These are phyloP conservation scores for Listronotus oregonensis DNA, from an alignment of 1,140 invertebrate species.

Conservation along the genomic window DNA sequence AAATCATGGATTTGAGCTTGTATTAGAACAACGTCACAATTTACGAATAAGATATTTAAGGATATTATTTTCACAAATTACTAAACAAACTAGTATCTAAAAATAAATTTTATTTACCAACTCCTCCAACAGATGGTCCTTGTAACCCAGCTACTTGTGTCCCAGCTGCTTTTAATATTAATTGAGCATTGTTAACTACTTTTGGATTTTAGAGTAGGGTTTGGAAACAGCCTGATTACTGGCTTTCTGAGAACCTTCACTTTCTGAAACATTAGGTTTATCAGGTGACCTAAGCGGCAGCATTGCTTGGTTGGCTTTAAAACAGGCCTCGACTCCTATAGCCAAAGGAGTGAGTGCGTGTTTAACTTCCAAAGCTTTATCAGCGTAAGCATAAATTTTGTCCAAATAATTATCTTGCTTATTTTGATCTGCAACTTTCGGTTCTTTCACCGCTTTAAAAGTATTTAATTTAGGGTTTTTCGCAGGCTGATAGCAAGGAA, in stretches of 20 bases:
- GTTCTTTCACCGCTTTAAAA: not conserved
- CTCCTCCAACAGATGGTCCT: too few relatives aligned
- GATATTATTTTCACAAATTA: too few relatives aligned
- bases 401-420: slow-evolving; percentile 5
- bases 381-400: slow-evolving; percentile 20
- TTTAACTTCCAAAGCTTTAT: slow-evolving; percentile 43
- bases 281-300: slow-evolving; percentile 50
- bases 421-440: not conserved
- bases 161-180: too few relatives aligned
- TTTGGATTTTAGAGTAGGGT: too few relatives aligned
- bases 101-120: too few relatives aligned
- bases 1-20: too few relatives aligned
- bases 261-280: slow-evolving; percentile 42
- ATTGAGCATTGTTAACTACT: too few relatives aligned
- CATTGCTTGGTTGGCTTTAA: slow-evolving; percentile 7
- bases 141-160: too few relatives aligned
- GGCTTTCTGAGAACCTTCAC: slow-evolving; percentile 24
- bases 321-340: slow-evolving; percentile 4
- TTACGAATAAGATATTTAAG: too few relatives aligned
- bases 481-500: not conserved
- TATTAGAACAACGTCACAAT: too few relatives aligned
- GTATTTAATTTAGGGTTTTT: not conserved
- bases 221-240: not conserved
- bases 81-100: not conserved
- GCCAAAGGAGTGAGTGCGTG: slow-evolving; percentile 45